These are phyloP conservation scores for Mallotus villosus DNA, from an alignment of 2,797 vertebrate species.

Conservation along the genomic window DNA sequence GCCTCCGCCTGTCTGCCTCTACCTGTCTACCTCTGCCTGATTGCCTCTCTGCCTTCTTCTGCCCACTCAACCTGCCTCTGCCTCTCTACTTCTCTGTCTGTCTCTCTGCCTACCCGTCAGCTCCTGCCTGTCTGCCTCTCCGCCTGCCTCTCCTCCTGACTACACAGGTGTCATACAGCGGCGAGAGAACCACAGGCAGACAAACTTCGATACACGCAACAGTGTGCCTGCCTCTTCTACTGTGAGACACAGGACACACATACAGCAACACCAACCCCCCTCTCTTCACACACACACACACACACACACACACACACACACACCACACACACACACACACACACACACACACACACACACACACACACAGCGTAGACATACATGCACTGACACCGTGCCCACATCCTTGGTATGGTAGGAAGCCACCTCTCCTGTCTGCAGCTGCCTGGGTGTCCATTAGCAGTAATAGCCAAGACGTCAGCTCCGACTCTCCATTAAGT, in stretches of 20 bases:
- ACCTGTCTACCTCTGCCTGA: too few species aligned
- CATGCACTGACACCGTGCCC: slow-evolving; percentile 3
- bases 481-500: slow-evolving; percentile 54
- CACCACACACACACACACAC: neutral
- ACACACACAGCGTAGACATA: neutral
- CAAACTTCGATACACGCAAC: too few species aligned
- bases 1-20: too few species aligned
- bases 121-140: too few species aligned
- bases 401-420: slow-evolving; percentile 39
- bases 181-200: too few species aligned
- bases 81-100: too few species aligned
- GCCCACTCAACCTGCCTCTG: too few species aligned
- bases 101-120: too few species aligned
- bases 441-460: slow-evolving; percentile 55
- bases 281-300: neutral
- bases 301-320: neutral
- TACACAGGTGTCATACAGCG: too few species aligned
- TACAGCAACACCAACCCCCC: neutral
- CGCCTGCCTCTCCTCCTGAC: too few species aligned
- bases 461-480: slow-evolving; percentile 57
- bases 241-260: neutral
- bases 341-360: neutral
- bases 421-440: slow-evolving; percentile 59
- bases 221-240: too few species aligned
- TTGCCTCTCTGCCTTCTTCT: too few species aligned